A percentile compares a stretch with the other conserved stretches of the same genome.
Evolutionary conservation across 2,888 invertebrate genomes (phyloP).

Genomic region (Tanytarsus gracilentus): DNA sequence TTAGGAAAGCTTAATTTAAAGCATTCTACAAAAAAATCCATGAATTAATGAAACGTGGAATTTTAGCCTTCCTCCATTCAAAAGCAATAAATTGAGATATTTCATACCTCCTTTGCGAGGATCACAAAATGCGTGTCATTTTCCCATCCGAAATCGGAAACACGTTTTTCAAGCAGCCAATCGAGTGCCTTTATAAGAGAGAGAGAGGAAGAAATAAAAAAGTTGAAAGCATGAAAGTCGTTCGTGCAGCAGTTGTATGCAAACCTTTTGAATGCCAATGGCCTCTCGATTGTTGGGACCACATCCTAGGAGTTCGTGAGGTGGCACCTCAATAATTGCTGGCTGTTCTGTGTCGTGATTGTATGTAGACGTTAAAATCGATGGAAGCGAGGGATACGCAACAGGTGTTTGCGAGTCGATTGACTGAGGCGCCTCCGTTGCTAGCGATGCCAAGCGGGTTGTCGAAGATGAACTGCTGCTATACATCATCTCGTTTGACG

Average conservation of each 20-base stretch:
- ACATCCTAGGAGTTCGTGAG: slow-evolving; percentile 14
- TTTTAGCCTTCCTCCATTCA: too few species aligned
- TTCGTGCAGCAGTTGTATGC: slow-evolving; percentile 64
- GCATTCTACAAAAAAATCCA: too few species aligned
- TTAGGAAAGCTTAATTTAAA: too few species aligned
- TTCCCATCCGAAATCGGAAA: slow-evolving; percentile 71
- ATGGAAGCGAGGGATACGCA: not conserved
- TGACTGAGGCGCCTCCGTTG: not conserved
- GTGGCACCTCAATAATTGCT: not conserved
- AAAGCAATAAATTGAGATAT: not conserved
- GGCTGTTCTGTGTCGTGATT: not conserved
- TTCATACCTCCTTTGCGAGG: slow-evolving; percentile 66
- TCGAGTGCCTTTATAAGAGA: slow-evolving; percentile 63
- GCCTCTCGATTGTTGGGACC: slow-evolving; percentile 25
- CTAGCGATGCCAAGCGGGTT: slow-evolving; percentile 2
- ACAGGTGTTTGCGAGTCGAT: slow-evolving; percentile 17
- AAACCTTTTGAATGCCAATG: slow-evolving; percentile 53
- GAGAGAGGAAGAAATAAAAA: too few species aligned
- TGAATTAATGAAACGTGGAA: too few species aligned
- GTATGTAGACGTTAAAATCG: not conserved
- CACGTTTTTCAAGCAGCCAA: slow-evolving; percentile 64
- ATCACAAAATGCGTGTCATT: slow-evolving; percentile 77
- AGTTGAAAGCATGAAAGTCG: too few species aligned
- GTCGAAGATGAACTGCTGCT: slow-evolving; percentile 2
- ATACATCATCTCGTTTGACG: slow-evolving; percentile 4